Evolutionary conservation across 2,888 invertebrate genomes (phyloP), one percentile per base, ranked within the genome.

Genomic region (Sthenelais limicola): DNA sequence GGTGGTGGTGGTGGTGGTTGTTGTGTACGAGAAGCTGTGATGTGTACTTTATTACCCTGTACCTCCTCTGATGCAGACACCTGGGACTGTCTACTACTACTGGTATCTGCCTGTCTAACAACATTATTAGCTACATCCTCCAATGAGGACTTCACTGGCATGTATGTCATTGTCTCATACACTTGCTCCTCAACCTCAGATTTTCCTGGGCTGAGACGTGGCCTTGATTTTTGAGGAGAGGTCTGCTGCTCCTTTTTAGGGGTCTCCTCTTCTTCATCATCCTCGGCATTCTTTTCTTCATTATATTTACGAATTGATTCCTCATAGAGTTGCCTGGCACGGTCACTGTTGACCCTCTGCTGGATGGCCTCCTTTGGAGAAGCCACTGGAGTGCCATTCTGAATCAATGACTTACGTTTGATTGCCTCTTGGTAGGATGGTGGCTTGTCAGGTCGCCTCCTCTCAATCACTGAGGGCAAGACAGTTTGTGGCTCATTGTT

Each of bases 361-460:
- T 21, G 80, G 68, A 47, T 76, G 74, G 28, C 26, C 26, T 52
- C 35, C 9, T 35, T 32, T 9, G 54, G 48, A 24, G 48, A 32
- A 49, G 52, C 62, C 33, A 54, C 35, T 15, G 51, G 26, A 32
- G n/a, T n/a, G 4, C 71, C 54, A 12, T 28, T 38, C 28, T 28
- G 78, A 76, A 68, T 80, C 75, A 12, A 83, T 68, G 74, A 77
- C 66, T 81, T 83, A 58, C 86, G 75, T 24, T 82, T 78, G 30
- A 85, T 58, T 18, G 86, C 85, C 68, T 83, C 83, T 5, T 80
- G 76, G 71, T 85, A 85, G n/a, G 81, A 79, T 32, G 85, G 84
- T 5, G 84, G 85, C 26, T 78, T 74, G 24, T 79, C 80, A 7
- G 85, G 86, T 43, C 85, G 73, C n/a, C 33, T 62, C 32, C 51